A percentile compares a stretch with the other conserved stretches of the same genome.
Conservation (phyloP, 2,113 vertebrate genomes). For the Polyodon spathula region DNA sequence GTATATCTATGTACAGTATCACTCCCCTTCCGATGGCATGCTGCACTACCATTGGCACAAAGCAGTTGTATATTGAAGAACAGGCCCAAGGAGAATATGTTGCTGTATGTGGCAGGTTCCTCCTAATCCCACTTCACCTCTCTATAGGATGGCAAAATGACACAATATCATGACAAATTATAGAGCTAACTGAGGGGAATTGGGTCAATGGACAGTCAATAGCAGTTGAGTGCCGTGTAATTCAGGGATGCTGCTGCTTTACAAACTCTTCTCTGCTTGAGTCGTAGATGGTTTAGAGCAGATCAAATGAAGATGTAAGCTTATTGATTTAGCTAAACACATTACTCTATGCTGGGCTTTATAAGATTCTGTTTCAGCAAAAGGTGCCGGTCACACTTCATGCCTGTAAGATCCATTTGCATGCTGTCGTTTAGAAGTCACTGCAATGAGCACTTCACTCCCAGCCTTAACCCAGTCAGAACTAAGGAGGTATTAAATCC, state of each 20-base stretch:
- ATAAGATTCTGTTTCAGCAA: conserved; percentile 5
- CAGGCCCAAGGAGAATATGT: conserved; percentile 15
- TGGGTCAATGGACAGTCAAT: conserved; percentile 21
- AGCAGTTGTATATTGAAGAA: neutral
- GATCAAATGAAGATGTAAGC: conserved; percentile 25
- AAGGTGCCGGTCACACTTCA: neutral
- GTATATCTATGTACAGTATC: no score
- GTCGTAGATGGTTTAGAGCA: conserved; percentile 16
- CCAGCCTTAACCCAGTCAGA: neutral
- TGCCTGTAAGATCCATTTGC: neutral
- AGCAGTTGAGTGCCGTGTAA: conserved; percentile 18
- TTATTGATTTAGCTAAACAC: conserved; percentile 24
- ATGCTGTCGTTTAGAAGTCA: neutral
- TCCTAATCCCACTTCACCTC: conserved; percentile 15
- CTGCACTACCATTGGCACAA: no score
- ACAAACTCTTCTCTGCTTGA: neutral
- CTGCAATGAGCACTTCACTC: neutral
- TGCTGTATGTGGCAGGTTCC: neutral
- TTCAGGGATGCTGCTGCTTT: conserved; percentile 13
- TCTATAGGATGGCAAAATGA: conserved; percentile 3
- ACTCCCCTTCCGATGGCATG: no score
- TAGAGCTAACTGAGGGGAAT: conserved; percentile 15
- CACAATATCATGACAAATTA: conserved; percentile 10
- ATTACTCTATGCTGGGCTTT: conserved; percentile 10
- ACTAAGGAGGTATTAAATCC: neutral